Base-by-base conservation (phyloP, 2,888 invertebrate species). In the Pyralis farinalis region DNA sequence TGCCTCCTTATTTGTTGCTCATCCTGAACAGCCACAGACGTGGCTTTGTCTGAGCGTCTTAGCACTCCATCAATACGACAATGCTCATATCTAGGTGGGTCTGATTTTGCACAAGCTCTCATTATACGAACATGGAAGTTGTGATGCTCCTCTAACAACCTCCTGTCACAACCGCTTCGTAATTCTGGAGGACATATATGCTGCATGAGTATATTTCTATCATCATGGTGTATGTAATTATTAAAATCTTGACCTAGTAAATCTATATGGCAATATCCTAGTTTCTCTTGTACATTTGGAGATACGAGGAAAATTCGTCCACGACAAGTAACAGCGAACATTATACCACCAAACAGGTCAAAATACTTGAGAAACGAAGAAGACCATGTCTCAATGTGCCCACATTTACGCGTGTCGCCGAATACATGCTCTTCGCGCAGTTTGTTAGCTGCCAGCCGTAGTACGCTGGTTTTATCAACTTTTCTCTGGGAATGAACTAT, bases 391-490 rank as follows among this genome's bases (percentile, higher is more conserved):
- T 80, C 90, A 42, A 80, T 53, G 44, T 87, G 88, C 46, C 71
- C 67, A 47, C 89, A 87, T 51, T 89, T 87, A 20, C 90, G 75
- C 16, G 89, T 80, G 49, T 91, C 84, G 11, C 91, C 91, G 70
- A 92, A 92, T 32, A 91, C 91, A 77, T 96, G 94, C 71, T 95
- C 92, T 49, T 96, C 92, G 42, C 97, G 92, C 29, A 98, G 91
- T 72, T 94, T 96, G 58, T 96, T 95, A 36, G 97, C 96, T 1
- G 96, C 94, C 44, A 97, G 92, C 55, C 97, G 91, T 38, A 98
- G 89, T 34, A 97, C 94, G 53, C 96, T 96, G 12, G 97, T 97
- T 84, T 98, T 98, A 83, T 98, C 97, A 67, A 97, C 92, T 65
- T 95, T 93, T 54, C 96, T 93, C 36, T 95, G 93, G 48, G 96